phyloP scores from a whole-genome alignment of 2,797 vertebrate genomes.

The Gambusia yucatana region DNA sequence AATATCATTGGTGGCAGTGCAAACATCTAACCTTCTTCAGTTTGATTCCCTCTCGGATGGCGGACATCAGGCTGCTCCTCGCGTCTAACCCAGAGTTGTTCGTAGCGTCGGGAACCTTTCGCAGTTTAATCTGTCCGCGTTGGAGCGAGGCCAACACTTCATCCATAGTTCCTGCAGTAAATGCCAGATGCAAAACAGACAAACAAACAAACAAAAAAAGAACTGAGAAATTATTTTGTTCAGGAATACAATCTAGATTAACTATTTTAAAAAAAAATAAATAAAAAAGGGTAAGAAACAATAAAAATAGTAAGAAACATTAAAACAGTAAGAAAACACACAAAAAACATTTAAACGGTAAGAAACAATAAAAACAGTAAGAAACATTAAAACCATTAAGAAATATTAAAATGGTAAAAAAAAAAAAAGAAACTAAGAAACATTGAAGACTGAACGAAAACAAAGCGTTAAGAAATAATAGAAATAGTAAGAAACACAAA shows the following conservation, averaged over 20 bases:
- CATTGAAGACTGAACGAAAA: neutral
- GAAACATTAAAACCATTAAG: neutral
- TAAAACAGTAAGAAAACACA: too few relatives aligned
- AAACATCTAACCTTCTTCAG: conserved; percentile 83
- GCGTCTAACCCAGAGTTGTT: conserved; percentile 48
- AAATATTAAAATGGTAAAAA: neutral
- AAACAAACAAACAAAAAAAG: neutral
- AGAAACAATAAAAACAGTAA: neutral
- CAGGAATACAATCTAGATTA: neutral
- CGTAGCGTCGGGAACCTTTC: conserved; percentile 60
- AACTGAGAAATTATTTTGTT: neutral
- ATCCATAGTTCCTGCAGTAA: conserved; percentile 89
- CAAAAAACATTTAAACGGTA: too few relatives aligned
- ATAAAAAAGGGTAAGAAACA: neutral
- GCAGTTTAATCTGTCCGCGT: conserved; percentile 80
- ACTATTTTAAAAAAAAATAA: neutral
- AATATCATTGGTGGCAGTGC: neutral
- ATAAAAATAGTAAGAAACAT: neutral
- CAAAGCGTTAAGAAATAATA: neutral
- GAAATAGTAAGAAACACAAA: neutral
- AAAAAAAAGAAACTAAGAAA: neutral
- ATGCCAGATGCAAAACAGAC: neutral
- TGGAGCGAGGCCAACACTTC: conserved; percentile 92
- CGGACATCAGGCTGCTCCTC: conserved; percentile 85
- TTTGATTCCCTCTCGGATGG: conserved; percentile 90